Conservation (phyloP, 64 coral and sea anemone species). For the Montipora capricornis region DNA sequence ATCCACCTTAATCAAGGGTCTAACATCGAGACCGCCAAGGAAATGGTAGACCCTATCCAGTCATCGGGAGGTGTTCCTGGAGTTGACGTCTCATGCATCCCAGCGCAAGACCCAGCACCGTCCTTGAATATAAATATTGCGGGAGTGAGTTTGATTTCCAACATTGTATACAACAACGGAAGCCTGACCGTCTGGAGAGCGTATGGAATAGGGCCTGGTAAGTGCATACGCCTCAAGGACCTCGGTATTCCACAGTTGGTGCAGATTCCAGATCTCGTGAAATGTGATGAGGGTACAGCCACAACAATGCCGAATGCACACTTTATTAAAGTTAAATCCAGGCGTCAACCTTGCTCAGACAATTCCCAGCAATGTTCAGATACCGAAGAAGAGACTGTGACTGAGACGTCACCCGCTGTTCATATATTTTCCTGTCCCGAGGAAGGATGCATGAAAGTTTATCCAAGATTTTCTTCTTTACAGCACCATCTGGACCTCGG, state of each 20-base stretch:
- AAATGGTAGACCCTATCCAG: background rate
- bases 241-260: constrained; percentile 15
- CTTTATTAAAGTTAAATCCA: background rate
- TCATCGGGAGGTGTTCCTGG: constrained; percentile 45
- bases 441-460: no score
- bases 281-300: background rate
- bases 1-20: constrained; percentile 26
- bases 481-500: no score
- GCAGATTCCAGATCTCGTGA: background rate
- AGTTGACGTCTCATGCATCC: constrained; percentile 12
- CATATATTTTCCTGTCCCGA: no score
- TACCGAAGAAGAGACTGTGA: no score
- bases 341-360: background rate
- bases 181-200: constrained; percentile 35
- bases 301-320: constrained; percentile 8
- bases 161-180: constrained; percentile 44
- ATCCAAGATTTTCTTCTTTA: no score
- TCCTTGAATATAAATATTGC: constrained; percentile 31
- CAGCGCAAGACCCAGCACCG: background rate
- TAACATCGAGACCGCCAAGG: constrained; percentile 28
- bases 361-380: no score
- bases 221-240: constrained; percentile 11
- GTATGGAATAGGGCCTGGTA: constrained; percentile 45
- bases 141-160: constrained; percentile 49
- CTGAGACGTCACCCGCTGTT: no score